Evolutionary conservation across 2,888 invertebrate genomes (phyloP).

Genomic region (Lepas anatifera): DNA sequence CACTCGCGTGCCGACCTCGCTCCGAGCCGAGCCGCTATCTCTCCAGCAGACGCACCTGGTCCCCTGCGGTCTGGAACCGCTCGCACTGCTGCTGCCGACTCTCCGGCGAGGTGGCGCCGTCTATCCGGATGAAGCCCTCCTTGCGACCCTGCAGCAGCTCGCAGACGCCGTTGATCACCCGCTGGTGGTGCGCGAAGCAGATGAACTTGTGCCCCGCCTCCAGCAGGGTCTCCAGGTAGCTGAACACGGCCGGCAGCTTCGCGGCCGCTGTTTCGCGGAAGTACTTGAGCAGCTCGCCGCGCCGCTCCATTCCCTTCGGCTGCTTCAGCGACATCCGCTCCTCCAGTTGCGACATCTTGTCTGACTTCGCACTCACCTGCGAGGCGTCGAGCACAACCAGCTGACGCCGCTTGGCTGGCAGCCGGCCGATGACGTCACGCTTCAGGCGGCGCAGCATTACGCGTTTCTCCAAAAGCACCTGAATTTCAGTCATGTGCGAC

Average conservation of each 20-base stretch:
- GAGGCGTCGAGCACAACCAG: background rate
- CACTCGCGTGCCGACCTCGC: too few relatives aligned
- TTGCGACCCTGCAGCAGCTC: conserved; percentile 47
- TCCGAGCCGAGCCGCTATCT: too few relatives aligned
- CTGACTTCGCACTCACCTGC: background rate
- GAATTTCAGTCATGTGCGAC: conserved; percentile 66
- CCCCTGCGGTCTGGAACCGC: conserved; percentile 80
- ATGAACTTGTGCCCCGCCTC: conserved; percentile 58
- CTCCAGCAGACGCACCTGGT: too few relatives aligned
- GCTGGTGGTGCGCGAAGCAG: conserved; percentile 82
- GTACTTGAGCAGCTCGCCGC: conserved; percentile 59
- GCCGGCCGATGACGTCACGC: conserved; percentile 63
- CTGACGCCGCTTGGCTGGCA: conserved; percentile 68
- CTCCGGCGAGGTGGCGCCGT: conserved; percentile 64
- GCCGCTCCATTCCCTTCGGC: conserved; percentile 48
- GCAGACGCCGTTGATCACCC: conserved; percentile 65
- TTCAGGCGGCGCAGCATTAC: conserved; percentile 86
- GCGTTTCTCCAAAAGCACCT: conserved; percentile 46
- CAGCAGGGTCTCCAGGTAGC: background rate
- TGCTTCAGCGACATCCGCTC: conserved; percentile 45
- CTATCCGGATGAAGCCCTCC: conserved; percentile 65
- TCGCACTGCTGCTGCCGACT: conserved; percentile 57
- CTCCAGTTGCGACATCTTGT: background rate
- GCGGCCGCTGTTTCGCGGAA: conserved; percentile 67
- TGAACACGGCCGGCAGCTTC: conserved; percentile 69